Evolutionary conservation across 2,797 vertebrate species (phyloP).

Genomic region (Melanotaenia nigrans): DNA sequence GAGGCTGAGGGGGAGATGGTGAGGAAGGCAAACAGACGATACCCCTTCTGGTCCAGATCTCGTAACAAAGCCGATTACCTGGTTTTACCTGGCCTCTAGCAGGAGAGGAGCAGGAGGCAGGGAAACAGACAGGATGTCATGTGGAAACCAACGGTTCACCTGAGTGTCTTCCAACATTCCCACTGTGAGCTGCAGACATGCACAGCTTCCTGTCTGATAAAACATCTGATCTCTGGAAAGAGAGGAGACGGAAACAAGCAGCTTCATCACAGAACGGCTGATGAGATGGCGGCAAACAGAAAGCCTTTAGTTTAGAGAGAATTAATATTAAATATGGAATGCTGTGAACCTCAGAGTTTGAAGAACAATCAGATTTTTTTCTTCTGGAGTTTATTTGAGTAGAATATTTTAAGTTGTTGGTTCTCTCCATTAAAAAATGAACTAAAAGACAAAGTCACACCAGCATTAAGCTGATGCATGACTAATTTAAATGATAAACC

Average conservation of each 20-base stretch:
- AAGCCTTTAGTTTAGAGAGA: not conserved
- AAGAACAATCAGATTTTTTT: no score
- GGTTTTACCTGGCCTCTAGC: not conserved
- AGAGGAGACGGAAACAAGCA: not conserved
- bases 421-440: no score
- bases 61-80: no score
- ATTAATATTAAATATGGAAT: no score
- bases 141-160: constrained; percentile 20
- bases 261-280: not conserved
- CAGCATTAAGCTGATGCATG: no score
- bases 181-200: not conserved
- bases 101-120: not conserved
- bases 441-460: no score
- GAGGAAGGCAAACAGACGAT: not conserved
- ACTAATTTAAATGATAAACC: no score
- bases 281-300: not conserved
- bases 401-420: no score
- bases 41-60: no score
- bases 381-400: not conserved
- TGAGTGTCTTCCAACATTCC: not conserved
- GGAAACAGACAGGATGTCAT: not conserved
- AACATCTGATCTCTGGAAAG: constrained; percentile 19
- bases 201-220: constrained; percentile 19
- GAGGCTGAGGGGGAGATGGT: no score
- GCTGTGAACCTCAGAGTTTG: no score